Conservation (phyloP, 1,140 invertebrate species). For the Dendrolimus punctatus region DNA sequence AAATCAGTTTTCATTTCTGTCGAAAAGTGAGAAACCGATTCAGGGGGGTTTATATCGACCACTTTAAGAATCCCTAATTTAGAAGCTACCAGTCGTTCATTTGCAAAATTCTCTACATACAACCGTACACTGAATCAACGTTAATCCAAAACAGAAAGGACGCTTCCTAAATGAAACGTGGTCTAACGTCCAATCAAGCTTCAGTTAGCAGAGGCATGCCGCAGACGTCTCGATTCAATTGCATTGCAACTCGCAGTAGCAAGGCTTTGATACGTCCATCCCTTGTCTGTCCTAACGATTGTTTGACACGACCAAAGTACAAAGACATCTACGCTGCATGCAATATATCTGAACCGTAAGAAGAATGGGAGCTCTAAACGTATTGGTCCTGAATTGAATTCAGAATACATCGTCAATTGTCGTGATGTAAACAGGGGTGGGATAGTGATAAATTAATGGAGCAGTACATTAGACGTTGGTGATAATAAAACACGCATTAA, state of each 20-base stretch:
- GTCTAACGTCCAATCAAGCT: conserved; percentile 46
- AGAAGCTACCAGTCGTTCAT: no score
- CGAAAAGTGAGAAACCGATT: no score
- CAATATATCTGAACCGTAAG: conserved; percentile 20
- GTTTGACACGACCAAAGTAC: conserved; percentile 36
- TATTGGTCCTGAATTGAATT: conserved; percentile 36
- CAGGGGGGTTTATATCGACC: no score
- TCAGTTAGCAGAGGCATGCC: conserved; percentile 47
- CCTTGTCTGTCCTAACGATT: conserved; percentile 65
- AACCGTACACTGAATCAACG: background rate
- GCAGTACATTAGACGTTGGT: conserved; percentile 60
- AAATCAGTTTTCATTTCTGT: no score
- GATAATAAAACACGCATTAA: conserved; percentile 70
- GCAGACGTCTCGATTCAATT: conserved; percentile 66
- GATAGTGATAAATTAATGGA: conserved; percentile 65
- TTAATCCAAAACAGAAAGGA: conserved; percentile 4
- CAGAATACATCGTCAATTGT: conserved; percentile 59
- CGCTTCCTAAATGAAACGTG: no score
- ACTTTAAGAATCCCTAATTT: no score
- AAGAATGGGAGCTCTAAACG: conserved; percentile 24
- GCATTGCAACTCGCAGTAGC: conserved; percentile 51
- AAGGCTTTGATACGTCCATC: conserved; percentile 66
- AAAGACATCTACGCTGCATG: conserved; percentile 25
- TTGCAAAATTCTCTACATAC: no score
- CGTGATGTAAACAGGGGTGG: conserved; percentile 45